Evolutionary conservation across 2,888 invertebrate genomes (phyloP).

Genomic region (Dasypogon diadema): DNA sequence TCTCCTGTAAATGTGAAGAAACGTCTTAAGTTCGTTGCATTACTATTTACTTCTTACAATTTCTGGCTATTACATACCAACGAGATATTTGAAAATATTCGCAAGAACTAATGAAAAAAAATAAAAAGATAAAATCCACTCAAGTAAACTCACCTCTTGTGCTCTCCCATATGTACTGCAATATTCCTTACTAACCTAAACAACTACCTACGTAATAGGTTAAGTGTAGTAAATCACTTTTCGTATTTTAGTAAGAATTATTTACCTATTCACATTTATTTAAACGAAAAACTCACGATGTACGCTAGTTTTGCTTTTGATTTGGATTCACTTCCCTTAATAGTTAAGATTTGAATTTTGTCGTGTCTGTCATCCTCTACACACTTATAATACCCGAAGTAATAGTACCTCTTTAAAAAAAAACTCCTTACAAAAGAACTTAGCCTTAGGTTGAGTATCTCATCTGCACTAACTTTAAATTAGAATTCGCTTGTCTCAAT

Average conservation of each 20-base stretch:
- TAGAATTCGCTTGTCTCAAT: constrained; percentile 53
- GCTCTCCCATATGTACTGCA: not conserved
- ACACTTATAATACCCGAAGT: constrained; percentile 2
- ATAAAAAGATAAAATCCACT: too few species aligned
- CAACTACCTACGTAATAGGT: not conserved
- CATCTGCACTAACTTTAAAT: constrained; percentile 54
- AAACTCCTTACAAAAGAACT: constrained; percentile 38
- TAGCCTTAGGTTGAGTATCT: constrained; percentile 5
- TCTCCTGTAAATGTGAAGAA: too few species aligned
- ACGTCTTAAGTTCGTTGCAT: too few species aligned
- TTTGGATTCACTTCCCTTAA: constrained; percentile 16
- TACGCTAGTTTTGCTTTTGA: constrained; percentile 32
- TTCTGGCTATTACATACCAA: too few species aligned
- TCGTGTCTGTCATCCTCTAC: not conserved
- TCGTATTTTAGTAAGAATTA: not conserved
- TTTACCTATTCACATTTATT: not conserved
- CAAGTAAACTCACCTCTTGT: too few species aligned
- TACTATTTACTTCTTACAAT: too few species aligned
- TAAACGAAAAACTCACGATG: constrained; percentile 15
- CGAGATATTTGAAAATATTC: too few species aligned
- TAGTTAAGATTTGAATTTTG: not conserved
- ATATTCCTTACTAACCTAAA: not conserved
- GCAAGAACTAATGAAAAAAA: too few species aligned
- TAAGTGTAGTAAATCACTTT: not conserved
- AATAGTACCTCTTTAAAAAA: constrained; percentile 14